These are phyloP conservation scores for Aldabrachelys gigantea DNA, from an alignment of 2,113 vertebrate genomes.

Conservation along the genomic window DNA sequence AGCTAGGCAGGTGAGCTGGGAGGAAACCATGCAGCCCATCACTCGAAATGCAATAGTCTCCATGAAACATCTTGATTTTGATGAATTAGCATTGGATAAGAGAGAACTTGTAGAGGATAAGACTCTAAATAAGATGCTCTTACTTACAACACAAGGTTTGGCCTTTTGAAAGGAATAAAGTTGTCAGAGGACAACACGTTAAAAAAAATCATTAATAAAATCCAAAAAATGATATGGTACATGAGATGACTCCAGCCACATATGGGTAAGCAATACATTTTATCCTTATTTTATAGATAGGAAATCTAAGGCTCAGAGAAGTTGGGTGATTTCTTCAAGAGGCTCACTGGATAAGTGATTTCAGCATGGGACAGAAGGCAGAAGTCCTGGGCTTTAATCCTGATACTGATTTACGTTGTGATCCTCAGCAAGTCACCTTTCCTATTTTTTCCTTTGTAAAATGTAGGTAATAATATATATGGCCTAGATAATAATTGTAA, in stretches of 20 bases:
- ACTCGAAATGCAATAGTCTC: neutral
- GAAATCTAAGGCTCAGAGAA: neutral
- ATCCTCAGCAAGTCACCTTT: neutral
- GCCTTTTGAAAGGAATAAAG: neutral
- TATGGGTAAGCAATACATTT: neutral
- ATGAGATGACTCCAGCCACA: neutral
- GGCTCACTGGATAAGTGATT: neutral
- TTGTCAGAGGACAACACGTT: neutral
- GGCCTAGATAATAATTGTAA: neutral
- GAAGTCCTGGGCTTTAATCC: neutral
- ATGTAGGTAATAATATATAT: neutral
- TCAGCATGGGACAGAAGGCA: neutral
- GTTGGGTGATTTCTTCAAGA: neutral
- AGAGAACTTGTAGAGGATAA: neutral
- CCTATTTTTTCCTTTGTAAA: neutral
- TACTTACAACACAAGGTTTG: neutral
- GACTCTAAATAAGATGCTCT: neutral
- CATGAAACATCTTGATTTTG: neutral
- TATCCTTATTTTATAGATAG: neutral
- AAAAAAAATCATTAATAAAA: neutral
- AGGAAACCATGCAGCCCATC: neutral
- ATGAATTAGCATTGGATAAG: neutral
- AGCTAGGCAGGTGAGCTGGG: neutral
- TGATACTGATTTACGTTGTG: neutral
- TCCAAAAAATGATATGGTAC: neutral